Evolutionary conservation across 2,113 vertebrate genomes (phyloP).

Genomic region (Athene cunicularia): DNA sequence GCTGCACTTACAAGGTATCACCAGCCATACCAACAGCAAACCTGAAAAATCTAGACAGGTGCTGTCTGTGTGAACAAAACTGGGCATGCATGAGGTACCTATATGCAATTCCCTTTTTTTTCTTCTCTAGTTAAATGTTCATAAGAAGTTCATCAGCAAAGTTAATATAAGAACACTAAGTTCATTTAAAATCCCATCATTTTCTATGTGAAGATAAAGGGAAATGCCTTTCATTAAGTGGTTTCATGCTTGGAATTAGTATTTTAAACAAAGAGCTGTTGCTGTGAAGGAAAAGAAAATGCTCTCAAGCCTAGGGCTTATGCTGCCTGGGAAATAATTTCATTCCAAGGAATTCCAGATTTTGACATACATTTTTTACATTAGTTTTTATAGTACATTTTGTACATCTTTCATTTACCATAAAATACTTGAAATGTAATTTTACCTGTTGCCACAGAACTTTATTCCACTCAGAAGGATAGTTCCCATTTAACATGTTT

Average conservation of each 20-base stretch:
- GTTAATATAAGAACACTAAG: background rate
- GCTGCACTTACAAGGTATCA: background rate
- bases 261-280: background rate
- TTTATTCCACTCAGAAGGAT: background rate
- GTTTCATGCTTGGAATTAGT: background rate
- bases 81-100: background rate
- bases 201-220: background rate
- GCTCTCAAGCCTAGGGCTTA: background rate
- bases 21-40: background rate
- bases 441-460: background rate
- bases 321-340: background rate
- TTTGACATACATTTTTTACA: background rate
- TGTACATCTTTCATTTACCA: background rate
- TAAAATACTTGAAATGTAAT: background rate
- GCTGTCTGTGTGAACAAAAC: background rate
- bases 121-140: background rate
- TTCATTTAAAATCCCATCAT: background rate
- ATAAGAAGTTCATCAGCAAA: background rate
- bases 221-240: background rate
- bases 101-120: background rate
- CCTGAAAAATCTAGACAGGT: background rate
- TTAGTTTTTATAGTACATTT: background rate
- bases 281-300: background rate
- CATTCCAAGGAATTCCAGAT: background rate
- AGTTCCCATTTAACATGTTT: background rate